A percentile compares a stretch with the other conserved stretches of the same genome.
Conservation (phyloP, 2,113 vertebrate species). For the Cnemophilus loriae region DNA sequence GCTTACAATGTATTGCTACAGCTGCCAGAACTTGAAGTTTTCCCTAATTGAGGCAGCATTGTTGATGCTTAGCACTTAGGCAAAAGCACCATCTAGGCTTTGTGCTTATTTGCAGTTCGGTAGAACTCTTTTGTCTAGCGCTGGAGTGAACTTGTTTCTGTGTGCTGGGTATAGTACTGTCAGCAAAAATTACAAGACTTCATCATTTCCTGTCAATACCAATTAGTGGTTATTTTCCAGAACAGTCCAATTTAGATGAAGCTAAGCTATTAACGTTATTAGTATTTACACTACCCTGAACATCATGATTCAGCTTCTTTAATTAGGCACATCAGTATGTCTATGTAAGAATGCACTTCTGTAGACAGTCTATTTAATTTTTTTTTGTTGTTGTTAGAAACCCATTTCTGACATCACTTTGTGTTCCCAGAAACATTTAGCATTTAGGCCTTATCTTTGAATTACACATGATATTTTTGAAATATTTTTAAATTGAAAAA, state of each 20-base stretch:
- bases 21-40: background rate
- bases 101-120: background rate
- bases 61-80: background rate
- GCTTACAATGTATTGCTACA: background rate
- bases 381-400: background rate
- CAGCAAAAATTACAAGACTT: background rate
- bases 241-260: constrained; percentile 15
- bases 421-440: background rate
- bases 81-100: background rate
- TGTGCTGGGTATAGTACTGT: background rate
- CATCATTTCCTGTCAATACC: background rate
- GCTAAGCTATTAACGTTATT: background rate
- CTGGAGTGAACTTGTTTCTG: background rate
- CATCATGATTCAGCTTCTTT: background rate
- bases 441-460: background rate
- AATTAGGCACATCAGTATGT: background rate
- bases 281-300: constrained; percentile 3
- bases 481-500: background rate
- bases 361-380: background rate
- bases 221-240: constrained; percentile 30
- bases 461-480: background rate
- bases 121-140: background rate
- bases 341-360: background rate
- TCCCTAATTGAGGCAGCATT: background rate
- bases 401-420: background rate